These are phyloP conservation scores for Diarsia brunnea DNA, from an alignment of 2,888 invertebrate genomes.

Conservation along the genomic window DNA sequence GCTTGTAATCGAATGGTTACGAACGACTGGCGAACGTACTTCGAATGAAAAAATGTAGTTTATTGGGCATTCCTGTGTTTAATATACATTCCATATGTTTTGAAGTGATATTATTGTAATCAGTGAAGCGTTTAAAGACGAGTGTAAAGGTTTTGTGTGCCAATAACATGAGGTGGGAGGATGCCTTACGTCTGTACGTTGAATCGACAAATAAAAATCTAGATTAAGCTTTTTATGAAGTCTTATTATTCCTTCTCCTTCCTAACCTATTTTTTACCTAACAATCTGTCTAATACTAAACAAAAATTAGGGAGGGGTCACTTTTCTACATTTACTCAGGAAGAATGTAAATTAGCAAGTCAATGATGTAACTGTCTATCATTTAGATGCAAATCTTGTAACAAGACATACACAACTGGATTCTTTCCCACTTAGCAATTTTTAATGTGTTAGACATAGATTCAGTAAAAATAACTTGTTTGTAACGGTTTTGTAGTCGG, in stretches of 20 bases:
- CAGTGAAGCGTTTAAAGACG: constrained; percentile 73
- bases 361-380: constrained; percentile 32
- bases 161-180: constrained; percentile 86
- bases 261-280: background rate
- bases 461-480: constrained; percentile 39
- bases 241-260: constrained; percentile 75
- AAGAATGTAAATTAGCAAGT: constrained; percentile 51
- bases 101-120: constrained; percentile 83
- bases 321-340: constrained; percentile 12
- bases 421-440: constrained; percentile 26
- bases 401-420: constrained; percentile 25
- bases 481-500: constrained; percentile 40
- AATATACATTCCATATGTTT: constrained; percentile 86
- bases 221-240: constrained; percentile 88
- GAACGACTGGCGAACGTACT: constrained; percentile 78
- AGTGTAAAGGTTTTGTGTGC: constrained; percentile 87
- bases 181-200: constrained; percentile 90
- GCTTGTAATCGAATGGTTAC: constrained; percentile 78
- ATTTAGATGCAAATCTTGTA: constrained; percentile 52
- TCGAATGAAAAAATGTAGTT: constrained; percentile 72
- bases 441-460: constrained; percentile 12
- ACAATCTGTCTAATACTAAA: background rate
- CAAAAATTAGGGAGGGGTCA: constrained; percentile 8
- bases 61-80: constrained; percentile 83
- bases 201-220: constrained; percentile 90